phyloP scores from a whole-genome alignment of 2,113 vertebrate genomes.

The Gymnorhina tibicen region DNA sequence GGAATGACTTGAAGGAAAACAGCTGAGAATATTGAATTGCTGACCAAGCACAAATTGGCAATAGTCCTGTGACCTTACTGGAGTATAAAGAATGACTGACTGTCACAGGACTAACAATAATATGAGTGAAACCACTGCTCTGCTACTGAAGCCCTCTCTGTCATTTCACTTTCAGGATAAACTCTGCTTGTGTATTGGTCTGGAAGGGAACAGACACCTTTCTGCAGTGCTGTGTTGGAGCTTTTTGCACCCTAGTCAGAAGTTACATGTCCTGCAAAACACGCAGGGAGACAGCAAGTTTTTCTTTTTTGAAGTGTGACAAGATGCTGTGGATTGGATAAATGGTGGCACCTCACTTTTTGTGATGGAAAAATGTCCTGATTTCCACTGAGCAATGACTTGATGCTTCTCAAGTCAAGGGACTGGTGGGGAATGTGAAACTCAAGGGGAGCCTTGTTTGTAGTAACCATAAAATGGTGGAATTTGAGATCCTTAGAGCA shows the following conservation, averaged over 20 bases:
- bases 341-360: not conserved
- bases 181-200: not conserved
- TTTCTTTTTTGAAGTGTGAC: not conserved
- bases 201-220: not conserved
- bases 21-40: not conserved
- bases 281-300: rapidly evolving
- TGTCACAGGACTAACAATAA: not conserved
- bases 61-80: not conserved
- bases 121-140: not conserved
- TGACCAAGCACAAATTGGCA: not conserved
- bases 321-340: not conserved
- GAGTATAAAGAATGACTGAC: not conserved
- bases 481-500: not conserved
- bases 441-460: not conserved
- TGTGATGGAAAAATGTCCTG: not conserved
- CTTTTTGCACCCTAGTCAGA: not conserved
- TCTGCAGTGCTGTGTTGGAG: not conserved
- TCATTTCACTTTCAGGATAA: not conserved
- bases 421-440: not conserved
- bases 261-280: not conserved
- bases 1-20: not conserved
- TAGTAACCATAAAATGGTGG: not conserved
- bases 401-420: not conserved
- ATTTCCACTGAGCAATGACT: not conserved
- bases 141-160: not conserved